Evolutionary conservation across 2,888 invertebrate species (phyloP), one percentile per base, ranked within the genome.

Genomic region (Diarsia mendica): DNA sequence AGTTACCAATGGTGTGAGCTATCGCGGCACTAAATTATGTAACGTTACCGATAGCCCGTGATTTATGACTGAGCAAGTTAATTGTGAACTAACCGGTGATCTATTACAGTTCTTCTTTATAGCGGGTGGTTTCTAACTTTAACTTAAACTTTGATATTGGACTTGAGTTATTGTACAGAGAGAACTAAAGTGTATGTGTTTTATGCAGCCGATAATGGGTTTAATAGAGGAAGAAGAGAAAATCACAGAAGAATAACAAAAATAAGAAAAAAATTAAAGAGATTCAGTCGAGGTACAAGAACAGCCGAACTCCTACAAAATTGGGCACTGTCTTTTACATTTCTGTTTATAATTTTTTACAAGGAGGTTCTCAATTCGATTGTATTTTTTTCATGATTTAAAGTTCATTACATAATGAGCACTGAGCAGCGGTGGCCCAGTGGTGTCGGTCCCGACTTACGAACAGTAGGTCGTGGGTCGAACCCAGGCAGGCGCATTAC

Each of bases 61-160:
- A 80, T 78, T 71, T 65, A 82, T 78, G 78, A 13, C 8, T 11
- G 68, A 44, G 58, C 48, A 23, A 67, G 80, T 70, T 77, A 77
- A 67, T 77, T 77, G 64, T 71, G 71, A 80, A 33, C 48, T 53
- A 67, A 39, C 69, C 46, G 23, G 60, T 58, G 55, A 77, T 64
- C 51, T 70, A 67, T 51, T 23, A 53, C 67, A 23, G 64, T 33
- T 49, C 11, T 11, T 46, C 23, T 6, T 48, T 20, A 23, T 1
- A 23, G 15, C 60, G 13, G 18, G 23, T 23, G 23, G 75, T 13
- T 28, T 61, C 66, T 61, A 11, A 53, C n/a, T 69, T 13, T 18
- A 48, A 51, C 18, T 66, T 13, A n/a, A 48, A 53, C 39, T 61
- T 61, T 48, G n/a, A 20, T 55, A 39, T 70, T 8, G 11, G 6